These are phyloP conservation scores for Microdon myrmicae DNA, from an alignment of 2,888 invertebrate species.

Conservation along the genomic window DNA sequence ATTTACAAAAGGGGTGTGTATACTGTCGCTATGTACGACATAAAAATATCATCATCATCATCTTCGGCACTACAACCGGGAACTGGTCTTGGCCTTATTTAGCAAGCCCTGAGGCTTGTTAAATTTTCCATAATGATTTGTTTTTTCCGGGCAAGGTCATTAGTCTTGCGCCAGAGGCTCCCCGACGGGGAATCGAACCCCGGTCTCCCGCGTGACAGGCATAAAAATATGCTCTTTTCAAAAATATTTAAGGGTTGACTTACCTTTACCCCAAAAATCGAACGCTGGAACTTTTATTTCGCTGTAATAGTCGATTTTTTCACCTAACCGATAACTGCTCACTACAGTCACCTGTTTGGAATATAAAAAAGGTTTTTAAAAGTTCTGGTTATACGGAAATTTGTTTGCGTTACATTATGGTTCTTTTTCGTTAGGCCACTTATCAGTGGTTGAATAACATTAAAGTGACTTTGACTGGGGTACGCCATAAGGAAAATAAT, in stretches of 20 bases:
- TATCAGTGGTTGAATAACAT: constrained; percentile 66
- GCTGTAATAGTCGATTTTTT: constrained; percentile 60
- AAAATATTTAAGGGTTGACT: constrained; percentile 32
- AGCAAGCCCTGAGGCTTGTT: too few species aligned
- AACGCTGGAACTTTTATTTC: constrained; percentile 62
- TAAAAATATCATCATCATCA: too few species aligned
- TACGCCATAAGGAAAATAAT: constrained; percentile 63
- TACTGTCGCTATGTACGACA: too few species aligned
- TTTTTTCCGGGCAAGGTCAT: too few species aligned
- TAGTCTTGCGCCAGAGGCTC: too few species aligned
- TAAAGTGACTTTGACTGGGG: constrained; percentile 64
- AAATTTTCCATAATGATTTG: too few species aligned
- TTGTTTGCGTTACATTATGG: constrained; percentile 63
- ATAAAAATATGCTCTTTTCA: too few species aligned
- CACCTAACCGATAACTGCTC: constrained; percentile 62
- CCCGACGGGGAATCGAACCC: too few species aligned
- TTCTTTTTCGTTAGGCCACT: constrained; percentile 66
- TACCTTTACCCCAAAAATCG: constrained; percentile 62
- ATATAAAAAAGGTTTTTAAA: background rate
- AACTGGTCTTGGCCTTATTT: too few species aligned
- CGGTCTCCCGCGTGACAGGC: too few species aligned
- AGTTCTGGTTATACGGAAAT: background rate
- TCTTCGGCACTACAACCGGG: too few species aligned
- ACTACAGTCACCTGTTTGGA: constrained; percentile 60
- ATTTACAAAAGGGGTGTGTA: too few species aligned